Percentiles rank a stretch among this genome's conserved stretches.
These are phyloP conservation scores for Pachycephus smyrnensis DNA, from an alignment of 2,888 invertebrate genomes.

Conservation along the genomic window DNA sequence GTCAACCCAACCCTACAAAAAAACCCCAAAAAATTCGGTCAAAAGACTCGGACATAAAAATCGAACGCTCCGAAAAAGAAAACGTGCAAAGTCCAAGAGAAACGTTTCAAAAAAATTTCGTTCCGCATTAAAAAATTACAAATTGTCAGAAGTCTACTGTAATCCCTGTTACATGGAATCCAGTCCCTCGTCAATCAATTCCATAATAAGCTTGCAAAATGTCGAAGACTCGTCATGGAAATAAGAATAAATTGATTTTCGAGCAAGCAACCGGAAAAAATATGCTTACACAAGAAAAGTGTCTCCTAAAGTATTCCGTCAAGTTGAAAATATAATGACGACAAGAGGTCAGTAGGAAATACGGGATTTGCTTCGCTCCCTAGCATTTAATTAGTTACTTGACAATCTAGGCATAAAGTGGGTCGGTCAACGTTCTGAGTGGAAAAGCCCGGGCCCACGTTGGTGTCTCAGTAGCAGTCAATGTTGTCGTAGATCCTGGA, in stretches of 20 bases:
- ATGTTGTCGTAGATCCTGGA: slow-evolving; percentile 31
- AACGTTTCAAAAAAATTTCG: slow-evolving; percentile 10
- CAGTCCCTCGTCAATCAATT: slow-evolving; percentile 9
- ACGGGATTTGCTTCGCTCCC: background rate
- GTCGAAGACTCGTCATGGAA: background rate
- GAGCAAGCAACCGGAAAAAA: background rate
- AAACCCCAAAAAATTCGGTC: background rate
- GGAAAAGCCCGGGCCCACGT: slow-evolving; percentile 29
- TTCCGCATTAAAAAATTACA: slow-evolving; percentile 26
- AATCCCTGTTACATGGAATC: slow-evolving; percentile 39
- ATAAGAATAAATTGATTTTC: background rate
- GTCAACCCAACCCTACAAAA: background rate
- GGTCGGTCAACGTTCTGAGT: slow-evolving; percentile 18
- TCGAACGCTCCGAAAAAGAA: background rate
- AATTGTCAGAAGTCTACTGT: slow-evolving; percentile 36
- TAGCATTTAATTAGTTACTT: background rate
- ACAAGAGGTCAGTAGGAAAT: background rate
- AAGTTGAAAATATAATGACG: background rate
- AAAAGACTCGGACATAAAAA: background rate
- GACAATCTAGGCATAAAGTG: background rate
- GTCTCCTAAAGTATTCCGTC: background rate
- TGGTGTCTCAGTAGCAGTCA: slow-evolving; percentile 27
- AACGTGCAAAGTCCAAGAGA: background rate
- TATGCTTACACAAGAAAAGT: background rate
- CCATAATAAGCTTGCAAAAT: background rate